These are phyloP conservation scores for Drosophila kikkawai DNA, from an alignment of 1,140 invertebrate genomes.

Conservation along the genomic window DNA sequence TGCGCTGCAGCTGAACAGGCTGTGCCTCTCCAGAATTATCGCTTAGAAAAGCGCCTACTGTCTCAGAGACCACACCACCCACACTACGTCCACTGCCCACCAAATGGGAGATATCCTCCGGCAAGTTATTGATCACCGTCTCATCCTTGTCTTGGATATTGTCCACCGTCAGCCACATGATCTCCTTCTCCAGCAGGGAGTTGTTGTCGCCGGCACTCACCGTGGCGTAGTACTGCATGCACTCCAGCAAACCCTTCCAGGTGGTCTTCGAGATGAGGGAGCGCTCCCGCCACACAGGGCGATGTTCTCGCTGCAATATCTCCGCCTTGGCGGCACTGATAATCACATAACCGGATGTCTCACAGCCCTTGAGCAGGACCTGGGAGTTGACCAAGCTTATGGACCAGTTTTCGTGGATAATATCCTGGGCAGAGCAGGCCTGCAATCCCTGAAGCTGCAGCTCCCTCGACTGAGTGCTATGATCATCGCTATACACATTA, in stretches of 20 bases:
- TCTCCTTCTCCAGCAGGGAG: conserved; percentile 91
- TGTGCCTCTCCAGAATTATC: conserved; percentile 83
- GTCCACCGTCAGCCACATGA: conserved; percentile 97
- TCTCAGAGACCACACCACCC: conserved; percentile 97
- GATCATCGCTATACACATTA: conserved; percentile 96
- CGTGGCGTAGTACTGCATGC: conserved; percentile 99
- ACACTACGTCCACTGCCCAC: conserved; percentile 98
- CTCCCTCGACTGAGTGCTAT: conserved; percentile 90
- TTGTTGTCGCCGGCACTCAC: conserved; percentile 94
- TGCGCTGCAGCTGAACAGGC: conserved; percentile 93
- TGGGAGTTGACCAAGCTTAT: conserved; percentile 96
- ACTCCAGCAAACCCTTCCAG: conserved; percentile 97
- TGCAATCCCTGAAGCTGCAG: conserved; percentile 93
- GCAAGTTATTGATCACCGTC: conserved; percentile 90
- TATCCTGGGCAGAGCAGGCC: conserved; percentile 94
- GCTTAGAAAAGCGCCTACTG: conserved; percentile 92
- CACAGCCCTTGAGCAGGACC: conserved; percentile 97
- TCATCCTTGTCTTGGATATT: conserved; percentile 96
- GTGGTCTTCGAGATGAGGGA: conserved; percentile 97
- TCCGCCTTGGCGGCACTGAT: conserved; percentile 97
- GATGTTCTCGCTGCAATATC: conserved; percentile 95
- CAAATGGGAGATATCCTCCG: conserved; percentile 95
- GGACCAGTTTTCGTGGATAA: conserved; percentile 96
- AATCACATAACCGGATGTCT: conserved; percentile 98
- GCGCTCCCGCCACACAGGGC: conserved; percentile 95